phyloP scores from a whole-genome alignment of 2,888 invertebrate species.

The Oxystoma pomonae region DNA sequence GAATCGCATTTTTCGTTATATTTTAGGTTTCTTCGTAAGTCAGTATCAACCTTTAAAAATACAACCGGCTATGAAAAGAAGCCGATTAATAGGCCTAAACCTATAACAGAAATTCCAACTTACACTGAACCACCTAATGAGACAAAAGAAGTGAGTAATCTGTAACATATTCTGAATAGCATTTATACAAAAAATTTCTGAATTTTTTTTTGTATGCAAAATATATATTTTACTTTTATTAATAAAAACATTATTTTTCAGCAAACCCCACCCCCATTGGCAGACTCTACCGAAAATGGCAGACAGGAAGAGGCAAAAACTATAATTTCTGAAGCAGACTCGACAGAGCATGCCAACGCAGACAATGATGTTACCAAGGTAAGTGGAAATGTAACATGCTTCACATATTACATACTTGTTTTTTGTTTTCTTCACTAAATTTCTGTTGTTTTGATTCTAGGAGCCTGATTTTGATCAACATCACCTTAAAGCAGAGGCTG shows the following conservation, averaged over 20 bases:
- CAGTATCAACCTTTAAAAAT: conserved; percentile 86
- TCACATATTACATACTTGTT: no score
- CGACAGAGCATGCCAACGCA: conserved; percentile 42
- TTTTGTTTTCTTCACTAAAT: no score
- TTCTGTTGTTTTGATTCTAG: no score
- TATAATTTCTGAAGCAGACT: conserved; percentile 47
- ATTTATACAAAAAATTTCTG: no score
- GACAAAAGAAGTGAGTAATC: conserved; percentile 21
- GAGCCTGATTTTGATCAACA: no score
- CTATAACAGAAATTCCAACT: conserved; percentile 17
- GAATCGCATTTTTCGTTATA: no score
- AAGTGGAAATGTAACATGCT: no score
- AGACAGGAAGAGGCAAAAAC: conserved; percentile 40
- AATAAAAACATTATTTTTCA: conserved; percentile 7
- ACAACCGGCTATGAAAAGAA: conserved; percentile 81
- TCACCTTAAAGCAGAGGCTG: no score
- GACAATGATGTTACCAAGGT: conserved; percentile 25
- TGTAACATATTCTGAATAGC: no score
- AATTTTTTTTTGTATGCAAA: not conserved
- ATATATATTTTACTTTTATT: not conserved
- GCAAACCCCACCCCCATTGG: conserved; percentile 24
- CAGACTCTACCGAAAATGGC: conserved; percentile 28
- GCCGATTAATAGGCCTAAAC: conserved; percentile 33
- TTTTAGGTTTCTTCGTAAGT: conserved; percentile 75
- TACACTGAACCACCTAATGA: conserved; percentile 18